Conservation (phyloP, 2,888 invertebrate species). For the Lasioglossum figueresi region DNA sequence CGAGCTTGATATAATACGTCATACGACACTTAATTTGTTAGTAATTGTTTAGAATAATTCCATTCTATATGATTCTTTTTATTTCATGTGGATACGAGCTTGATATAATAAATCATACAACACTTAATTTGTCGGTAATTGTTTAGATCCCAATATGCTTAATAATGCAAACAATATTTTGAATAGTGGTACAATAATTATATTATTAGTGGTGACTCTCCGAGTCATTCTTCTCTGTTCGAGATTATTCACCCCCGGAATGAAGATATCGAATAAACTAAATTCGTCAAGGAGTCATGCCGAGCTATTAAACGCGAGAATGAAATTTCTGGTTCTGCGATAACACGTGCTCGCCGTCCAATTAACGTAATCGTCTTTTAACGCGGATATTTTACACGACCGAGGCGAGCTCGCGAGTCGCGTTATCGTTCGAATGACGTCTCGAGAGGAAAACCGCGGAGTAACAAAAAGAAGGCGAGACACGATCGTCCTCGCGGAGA, state of each 20-base stretch:
- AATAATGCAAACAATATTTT: too few species aligned
- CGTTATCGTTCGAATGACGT: slow-evolving; percentile 5
- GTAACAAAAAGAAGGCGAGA: neutral
- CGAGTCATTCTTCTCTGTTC: too few species aligned
- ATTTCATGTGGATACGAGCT: too few species aligned
- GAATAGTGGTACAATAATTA: too few species aligned
- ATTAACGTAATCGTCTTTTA: slow-evolving; percentile 18
- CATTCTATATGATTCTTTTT: too few species aligned
- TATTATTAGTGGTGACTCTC: too few species aligned
- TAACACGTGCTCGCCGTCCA: neutral
- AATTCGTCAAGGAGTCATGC: neutral
- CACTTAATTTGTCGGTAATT: too few species aligned
- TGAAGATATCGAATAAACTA: neutral
- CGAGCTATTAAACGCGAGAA: neutral
- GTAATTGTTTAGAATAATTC: too few species aligned
- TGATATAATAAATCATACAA: too few species aligned
- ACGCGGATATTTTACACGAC: neutral
- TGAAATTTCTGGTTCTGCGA: neutral
- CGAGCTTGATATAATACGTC: too few species aligned
- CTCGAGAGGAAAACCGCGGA: neutral
- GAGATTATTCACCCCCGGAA: neutral
- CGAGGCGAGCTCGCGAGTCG: neutral
- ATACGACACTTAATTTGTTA: too few species aligned
- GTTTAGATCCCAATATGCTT: too few species aligned
- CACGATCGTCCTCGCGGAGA: neutral